These are phyloP conservation scores for Nothocercus nigrocapillus DNA, from an alignment of 2,113 vertebrate species.

Conservation along the genomic window DNA sequence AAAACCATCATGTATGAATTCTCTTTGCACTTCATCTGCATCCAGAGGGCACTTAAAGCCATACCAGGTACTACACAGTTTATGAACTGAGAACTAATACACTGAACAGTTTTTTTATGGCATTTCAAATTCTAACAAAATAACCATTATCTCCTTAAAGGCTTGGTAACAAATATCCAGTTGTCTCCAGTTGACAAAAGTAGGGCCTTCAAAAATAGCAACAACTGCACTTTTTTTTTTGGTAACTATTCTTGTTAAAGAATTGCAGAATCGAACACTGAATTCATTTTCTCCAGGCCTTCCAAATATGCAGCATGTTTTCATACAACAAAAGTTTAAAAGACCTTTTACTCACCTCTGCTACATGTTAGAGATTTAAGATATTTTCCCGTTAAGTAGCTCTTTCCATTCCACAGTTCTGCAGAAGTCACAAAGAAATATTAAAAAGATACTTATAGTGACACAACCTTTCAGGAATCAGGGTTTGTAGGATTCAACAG, in stretches of 20 bases:
- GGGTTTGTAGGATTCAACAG: not conserved
- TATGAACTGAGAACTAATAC: not conserved
- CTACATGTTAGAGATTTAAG: not conserved
- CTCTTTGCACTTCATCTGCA: not conserved
- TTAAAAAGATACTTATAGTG: not conserved
- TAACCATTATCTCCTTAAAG: not conserved
- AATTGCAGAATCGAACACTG: not conserved
- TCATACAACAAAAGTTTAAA: not conserved
- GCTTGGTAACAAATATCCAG: not conserved
- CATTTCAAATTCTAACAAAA: not conserved
- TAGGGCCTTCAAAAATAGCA: not conserved
- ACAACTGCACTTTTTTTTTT: not conserved
- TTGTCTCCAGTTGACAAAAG: not conserved
- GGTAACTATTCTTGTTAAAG: not conserved
- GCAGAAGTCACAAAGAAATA: not conserved
- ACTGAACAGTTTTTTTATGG: not conserved
- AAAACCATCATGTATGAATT: not conserved
- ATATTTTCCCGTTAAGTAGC: not conserved
- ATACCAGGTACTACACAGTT: not conserved
- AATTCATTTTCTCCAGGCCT: not conserved
- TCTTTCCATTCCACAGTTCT: not conserved
- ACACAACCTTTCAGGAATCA: not conserved
- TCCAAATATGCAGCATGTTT: not conserved
- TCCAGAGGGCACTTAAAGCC: not conserved
- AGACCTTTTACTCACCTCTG: not conserved